These are phyloP conservation scores for Periophthalmodon schlosseri DNA, from an alignment of 2,113 vertebrate genomes.

Conservation along the genomic window DNA sequence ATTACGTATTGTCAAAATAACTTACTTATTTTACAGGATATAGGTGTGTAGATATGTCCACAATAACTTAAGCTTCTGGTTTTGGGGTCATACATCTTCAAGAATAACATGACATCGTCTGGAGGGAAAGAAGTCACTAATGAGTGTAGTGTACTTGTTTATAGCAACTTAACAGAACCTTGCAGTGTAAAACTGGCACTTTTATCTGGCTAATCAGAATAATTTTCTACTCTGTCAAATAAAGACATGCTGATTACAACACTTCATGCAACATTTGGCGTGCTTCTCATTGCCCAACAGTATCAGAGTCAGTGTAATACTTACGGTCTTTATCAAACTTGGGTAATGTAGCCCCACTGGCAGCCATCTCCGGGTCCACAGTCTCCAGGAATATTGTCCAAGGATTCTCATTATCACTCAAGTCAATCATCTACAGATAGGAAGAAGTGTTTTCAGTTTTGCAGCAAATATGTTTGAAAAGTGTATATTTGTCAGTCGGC, in stretches of 20 bases:
- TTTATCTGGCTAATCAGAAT: background rate
- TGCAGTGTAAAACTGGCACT: background rate
- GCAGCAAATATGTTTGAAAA: background rate
- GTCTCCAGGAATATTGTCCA: constrained; percentile 99
- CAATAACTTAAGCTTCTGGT: constrained; percentile 99
- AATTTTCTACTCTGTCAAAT: background rate
- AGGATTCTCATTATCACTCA: constrained; percentile 98
- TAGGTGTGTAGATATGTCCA: constrained; percentile 99
- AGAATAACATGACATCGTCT: constrained; percentile 99
- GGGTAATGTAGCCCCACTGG: constrained; percentile 94
- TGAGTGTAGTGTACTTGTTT: background rate
- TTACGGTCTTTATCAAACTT: constrained; percentile 99
- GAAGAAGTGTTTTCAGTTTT: no score
- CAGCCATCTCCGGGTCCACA: constrained; percentile 96
- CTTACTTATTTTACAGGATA: constrained; percentile 99
- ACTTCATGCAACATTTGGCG: constrained; percentile 9
- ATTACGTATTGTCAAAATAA: constrained; percentile 16
- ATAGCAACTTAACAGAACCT: background rate
- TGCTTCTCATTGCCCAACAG: constrained; percentile 1
- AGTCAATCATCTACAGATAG: constrained; percentile 91
- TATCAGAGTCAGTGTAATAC: constrained; percentile 20
- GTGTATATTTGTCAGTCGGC: background rate
- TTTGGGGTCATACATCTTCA: constrained; percentile 99
- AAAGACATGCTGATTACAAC: background rate
- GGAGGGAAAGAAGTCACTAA: constrained; percentile 8